Percentiles rank a stretch among this genome's conserved stretches.
phyloP scores from a whole-genome alignment of 2,888 invertebrate species.

The Cotesia congregata region DNA sequence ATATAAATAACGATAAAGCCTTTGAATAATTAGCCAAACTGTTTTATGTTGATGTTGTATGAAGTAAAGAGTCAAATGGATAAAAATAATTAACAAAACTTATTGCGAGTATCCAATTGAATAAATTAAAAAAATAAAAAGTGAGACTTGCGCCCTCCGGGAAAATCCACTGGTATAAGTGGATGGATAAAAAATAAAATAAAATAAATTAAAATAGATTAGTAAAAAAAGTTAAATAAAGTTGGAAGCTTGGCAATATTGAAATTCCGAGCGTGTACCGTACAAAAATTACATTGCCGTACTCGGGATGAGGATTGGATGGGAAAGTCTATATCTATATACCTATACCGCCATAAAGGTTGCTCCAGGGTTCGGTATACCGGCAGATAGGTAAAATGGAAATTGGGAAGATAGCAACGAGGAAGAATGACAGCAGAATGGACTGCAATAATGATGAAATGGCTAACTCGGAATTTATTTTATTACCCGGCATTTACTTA shows the following conservation, averaged over 20 bases:
- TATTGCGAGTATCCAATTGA: background rate
- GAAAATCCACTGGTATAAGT: background rate
- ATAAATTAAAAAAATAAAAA: background rate
- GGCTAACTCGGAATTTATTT: constrained; percentile 46
- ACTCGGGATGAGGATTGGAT: constrained; percentile 29
- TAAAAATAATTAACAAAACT: background rate
- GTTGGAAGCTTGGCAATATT: constrained; percentile 37
- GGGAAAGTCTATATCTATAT: constrained; percentile 13
- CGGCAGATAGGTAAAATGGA: background rate
- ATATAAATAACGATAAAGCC: background rate
- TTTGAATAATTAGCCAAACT: background rate
- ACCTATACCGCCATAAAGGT: constrained; percentile 2
- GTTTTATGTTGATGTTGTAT: background rate
- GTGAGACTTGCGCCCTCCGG: background rate
- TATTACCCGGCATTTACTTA: constrained; percentile 28
- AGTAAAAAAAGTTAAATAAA: background rate
- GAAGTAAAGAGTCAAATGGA: background rate
- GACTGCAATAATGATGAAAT: constrained; percentile 20
- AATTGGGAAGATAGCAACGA: constrained; percentile 10
- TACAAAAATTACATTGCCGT: constrained; percentile 45
- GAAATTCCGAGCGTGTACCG: constrained; percentile 48
- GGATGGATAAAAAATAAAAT: constrained; percentile 13
- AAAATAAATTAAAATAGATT: constrained; percentile 16
- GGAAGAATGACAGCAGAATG: constrained; percentile 22
- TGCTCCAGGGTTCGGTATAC: background rate